phyloP scores from a whole-genome alignment of 2,888 invertebrate genomes.

The Eupithecia dodoneata region DNA sequence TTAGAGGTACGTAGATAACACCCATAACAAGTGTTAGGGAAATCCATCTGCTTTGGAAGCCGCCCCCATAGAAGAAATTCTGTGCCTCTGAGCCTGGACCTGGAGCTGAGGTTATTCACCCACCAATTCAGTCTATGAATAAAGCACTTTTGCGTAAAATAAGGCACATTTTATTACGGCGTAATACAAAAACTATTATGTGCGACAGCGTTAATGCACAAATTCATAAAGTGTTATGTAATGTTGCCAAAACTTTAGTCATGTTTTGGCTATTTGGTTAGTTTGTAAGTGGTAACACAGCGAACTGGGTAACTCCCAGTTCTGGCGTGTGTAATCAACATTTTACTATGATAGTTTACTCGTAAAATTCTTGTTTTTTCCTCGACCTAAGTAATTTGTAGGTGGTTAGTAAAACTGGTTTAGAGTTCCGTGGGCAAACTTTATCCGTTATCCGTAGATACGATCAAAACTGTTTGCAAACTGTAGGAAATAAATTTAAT shows the following conservation, averaged over 20 bases:
- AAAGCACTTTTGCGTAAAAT: background rate
- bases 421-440: slow-evolving; percentile 5
- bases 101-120: too few relatives aligned
- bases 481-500: background rate
- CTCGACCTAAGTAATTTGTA: slow-evolving; percentile 10
- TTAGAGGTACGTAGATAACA: too few relatives aligned
- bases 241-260: background rate
- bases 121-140: too few relatives aligned
- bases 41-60: too few relatives aligned
- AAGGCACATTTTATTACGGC: background rate
- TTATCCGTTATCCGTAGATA: slow-evolving; percentile 1
- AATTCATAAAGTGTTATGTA: background rate
- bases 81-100: too few relatives aligned
- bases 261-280: slow-evolving; percentile 3
- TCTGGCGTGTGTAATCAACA: slow-evolving; percentile 16
- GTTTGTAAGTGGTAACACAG: slow-evolving; percentile 11
- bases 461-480: background rate
- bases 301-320: background rate
- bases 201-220: background rate
- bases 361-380: slow-evolving; percentile 26
- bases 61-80: too few relatives aligned
- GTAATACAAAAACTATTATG: background rate
- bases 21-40: too few relatives aligned
- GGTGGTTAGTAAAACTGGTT: slow-evolving; percentile 14
- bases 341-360: slow-evolving; percentile 16